Conservation (phyloP, 2,888 invertebrate species). For the Sisyra terminalis region DNA sequence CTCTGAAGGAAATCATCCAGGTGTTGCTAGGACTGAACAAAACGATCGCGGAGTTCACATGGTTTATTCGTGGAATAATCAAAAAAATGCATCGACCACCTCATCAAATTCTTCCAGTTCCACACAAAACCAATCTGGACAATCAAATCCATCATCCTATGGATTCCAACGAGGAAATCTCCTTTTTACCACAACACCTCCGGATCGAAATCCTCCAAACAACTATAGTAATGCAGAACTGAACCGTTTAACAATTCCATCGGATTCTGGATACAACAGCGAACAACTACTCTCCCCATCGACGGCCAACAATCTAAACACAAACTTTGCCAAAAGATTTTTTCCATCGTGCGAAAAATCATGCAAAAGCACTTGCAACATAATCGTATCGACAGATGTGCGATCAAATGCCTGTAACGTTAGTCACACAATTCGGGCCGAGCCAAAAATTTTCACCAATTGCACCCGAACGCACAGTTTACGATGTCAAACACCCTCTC, state of each 20-base stretch:
- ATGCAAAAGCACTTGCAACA: constrained; percentile 52
- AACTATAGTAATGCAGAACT: constrained; percentile 13
- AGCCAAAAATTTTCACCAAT: constrained; percentile 10
- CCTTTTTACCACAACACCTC: constrained; percentile 33
- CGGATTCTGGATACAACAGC: constrained; percentile 36
- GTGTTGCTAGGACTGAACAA: constrained; percentile 23
- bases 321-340: constrained; percentile 19
- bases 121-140: constrained; percentile 8
- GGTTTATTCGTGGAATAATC: constrained; percentile 29
- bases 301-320: constrained; percentile 18
- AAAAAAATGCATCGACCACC: constrained; percentile 10
- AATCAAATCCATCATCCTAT: constrained; percentile 15
- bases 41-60: constrained; percentile 33
- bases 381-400: constrained; percentile 38
- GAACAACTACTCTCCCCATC: constrained; percentile 28
- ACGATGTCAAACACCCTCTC: constrained; percentile 25
- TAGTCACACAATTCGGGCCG: neutral
- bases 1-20: constrained; percentile 18
- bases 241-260: constrained; percentile 9
- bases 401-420: constrained; percentile 17
- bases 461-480: constrained; percentile 26
- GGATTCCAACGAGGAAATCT: constrained; percentile 35
- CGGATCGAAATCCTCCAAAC: constrained; percentile 15
- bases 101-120: constrained; percentile 10
- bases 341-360: constrained; percentile 29